Percentiles rank a stretch among this genome's conserved stretches.
Evolutionary conservation across 2,797 vertebrate species (phyloP).

Genomic region (Xenopus petersii): DNA sequence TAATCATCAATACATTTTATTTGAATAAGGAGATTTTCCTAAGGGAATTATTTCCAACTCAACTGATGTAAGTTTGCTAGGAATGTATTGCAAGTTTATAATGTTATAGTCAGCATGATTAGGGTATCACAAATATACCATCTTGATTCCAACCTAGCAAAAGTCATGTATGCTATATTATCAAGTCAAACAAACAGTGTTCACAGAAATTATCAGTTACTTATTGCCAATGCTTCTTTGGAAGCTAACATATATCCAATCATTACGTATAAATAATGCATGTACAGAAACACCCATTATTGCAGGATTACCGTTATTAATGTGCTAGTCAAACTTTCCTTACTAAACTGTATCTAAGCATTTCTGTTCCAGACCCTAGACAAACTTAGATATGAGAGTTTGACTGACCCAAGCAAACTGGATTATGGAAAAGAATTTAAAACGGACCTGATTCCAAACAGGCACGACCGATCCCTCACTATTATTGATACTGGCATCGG

Average conservation of each 20-base stretch:
- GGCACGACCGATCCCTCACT: slow-evolving; percentile 53
- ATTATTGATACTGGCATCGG: slow-evolving; percentile 61
- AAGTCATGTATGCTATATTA: too few relatives aligned
- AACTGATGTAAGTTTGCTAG: slow-evolving; percentile 60
- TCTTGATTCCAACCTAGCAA: too few relatives aligned
- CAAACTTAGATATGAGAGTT: slow-evolving; percentile 69
- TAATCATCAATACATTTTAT: slow-evolving; percentile 71
- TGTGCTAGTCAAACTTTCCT: not conserved
- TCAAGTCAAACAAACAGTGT: too few relatives aligned
- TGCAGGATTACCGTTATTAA: too few relatives aligned
- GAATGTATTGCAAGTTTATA: too few relatives aligned
- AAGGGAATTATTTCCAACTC: slow-evolving; percentile 70
- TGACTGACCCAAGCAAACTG: slow-evolving; percentile 66
- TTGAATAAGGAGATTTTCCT: slow-evolving; percentile 75
- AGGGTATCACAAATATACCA: too few relatives aligned
- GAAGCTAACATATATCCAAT: too few relatives aligned
- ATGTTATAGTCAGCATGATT: too few relatives aligned
- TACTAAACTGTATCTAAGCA: not conserved
- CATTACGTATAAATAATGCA: too few relatives aligned
- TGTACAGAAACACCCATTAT: too few relatives aligned
- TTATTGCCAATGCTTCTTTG: too few relatives aligned
- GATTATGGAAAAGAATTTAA: slow-evolving; percentile 68
- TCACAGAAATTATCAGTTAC: too few relatives aligned
- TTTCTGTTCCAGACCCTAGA: slow-evolving; percentile 53
- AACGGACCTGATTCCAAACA: slow-evolving; percentile 60